Base-by-base conservation (phyloP, 2,113 vertebrate genomes). In the Hyla sarda region DNA sequence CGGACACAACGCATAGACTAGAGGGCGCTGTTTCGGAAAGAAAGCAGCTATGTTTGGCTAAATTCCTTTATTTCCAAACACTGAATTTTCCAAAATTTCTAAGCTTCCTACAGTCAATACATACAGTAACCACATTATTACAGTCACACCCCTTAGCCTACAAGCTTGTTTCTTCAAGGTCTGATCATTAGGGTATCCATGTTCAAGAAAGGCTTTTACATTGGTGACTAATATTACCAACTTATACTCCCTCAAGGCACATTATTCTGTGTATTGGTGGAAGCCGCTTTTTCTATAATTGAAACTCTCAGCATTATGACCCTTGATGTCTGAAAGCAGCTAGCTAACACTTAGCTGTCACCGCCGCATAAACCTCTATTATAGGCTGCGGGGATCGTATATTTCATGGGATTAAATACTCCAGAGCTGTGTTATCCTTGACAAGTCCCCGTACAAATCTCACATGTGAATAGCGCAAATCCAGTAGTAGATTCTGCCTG, bases 371-470 rank as follows among this genome's bases (percentile, higher is more conserved):
- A 80, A 60, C 54, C 56, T 80, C 32, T n/a, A 41, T 58, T 41
- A 79, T 11, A 14, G 77, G 32, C 34, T 41, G 54, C 37, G n/a
- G 37, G 32, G n/a, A 77, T 25, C 16, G 52, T 54, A 80, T 28
- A 62, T 80, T 45, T 80, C n/a, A 25, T 1, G 16, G 77, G 77
- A 80, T 80, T 80, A 62, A 60, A 80, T 60, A 23, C 54, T 58
- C 54, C 34, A 37, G 32, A 71, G 21, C 21, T 1, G 54, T 28
- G 52, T 60, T 79, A 41, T 79, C 76, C 50, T n/a, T 60, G 77
- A 60, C 77, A 80, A 79, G 32, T 65, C n/a, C 37, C 37, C 23
- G 19, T 47, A 32, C 30, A 65, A 32, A 82, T 47, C 79, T 67
- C 60, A 67, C 79, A 41, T 67, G 37, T 48, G 79, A 30, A 62